Evolutionary conservation across 2,888 invertebrate species (phyloP).

Genomic region (Rhaphigaster nebulosa): DNA sequence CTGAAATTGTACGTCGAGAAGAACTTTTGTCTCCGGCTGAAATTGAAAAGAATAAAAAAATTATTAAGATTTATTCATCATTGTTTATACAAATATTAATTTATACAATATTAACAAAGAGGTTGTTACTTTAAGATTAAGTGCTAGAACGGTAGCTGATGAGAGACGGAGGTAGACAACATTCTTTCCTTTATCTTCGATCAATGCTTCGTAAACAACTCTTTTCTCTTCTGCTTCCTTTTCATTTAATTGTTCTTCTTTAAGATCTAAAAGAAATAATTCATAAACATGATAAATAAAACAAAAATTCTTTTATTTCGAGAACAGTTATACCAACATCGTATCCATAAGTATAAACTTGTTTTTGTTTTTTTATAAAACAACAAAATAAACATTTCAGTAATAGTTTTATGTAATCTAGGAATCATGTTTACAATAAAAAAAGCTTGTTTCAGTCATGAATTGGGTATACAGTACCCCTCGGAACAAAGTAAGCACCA

Average conservation of each 20-base stretch:
- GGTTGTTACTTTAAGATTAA: constrained; percentile 71
- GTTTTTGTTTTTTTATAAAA: no score
- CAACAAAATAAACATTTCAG: no score
- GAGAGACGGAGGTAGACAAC: constrained; percentile 82
- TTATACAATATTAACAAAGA: neutral
- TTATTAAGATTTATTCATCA: neutral
- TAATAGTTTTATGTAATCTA: no score
- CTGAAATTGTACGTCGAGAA: constrained; percentile 84
- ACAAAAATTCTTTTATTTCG: neutral
- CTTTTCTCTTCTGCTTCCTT: constrained; percentile 67
- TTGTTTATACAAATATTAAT: neutral
- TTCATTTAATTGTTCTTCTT: constrained; percentile 61
- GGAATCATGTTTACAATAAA: no score
- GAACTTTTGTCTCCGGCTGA: constrained; percentile 74
- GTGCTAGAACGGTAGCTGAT: constrained; percentile 75
- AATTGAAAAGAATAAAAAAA: constrained; percentile 48
- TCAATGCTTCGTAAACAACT: constrained; percentile 80
- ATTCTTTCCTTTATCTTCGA: constrained; percentile 85
- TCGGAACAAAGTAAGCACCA: no score
- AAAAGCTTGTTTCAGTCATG: no score
- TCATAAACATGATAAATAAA: neutral
- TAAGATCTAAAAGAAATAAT: constrained; percentile 60
- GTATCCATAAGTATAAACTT: neutral
- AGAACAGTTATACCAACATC: no score
- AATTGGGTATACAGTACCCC: no score